Base-by-base conservation (phyloP, 2,888 invertebrate genomes). In the Hirudinaria manillensis region DNA sequence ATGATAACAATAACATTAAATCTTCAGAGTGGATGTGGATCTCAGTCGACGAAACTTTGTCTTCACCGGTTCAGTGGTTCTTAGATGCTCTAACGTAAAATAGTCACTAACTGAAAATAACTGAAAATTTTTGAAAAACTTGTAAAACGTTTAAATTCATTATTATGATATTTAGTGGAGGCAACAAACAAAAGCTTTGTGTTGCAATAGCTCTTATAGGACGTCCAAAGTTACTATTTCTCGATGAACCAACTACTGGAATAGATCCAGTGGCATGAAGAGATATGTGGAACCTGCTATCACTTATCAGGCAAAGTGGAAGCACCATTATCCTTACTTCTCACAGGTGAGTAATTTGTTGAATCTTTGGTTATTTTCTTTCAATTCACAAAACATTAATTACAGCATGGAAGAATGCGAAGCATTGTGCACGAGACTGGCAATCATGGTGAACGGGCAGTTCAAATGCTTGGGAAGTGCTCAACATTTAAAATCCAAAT, bases 231-330 rank as follows among this genome's bases (percentile, higher is more conserved):
- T n/a, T n/a, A n/a, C n/a, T n/a, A n/a, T n/a, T n/a, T n/a, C n/a
- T n/a, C n/a, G n/a, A n/a, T n/a, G n/a, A n/a, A n/a, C n/a, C n/a
- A n/a, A n/a, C 4, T 76, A 79, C 85, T n/a, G 75, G 91, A 67
- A 91, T 92, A 86, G 92, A 93, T 82, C 90, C 92, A 0, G 90
- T 90, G 0, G 91, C 92, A 2, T 89, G 92, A 81, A 88, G 93
- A 73, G 89, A 90, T 76, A 87, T 93, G 21, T 93, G 93, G 93
- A 77, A 91, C 80, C 90, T 90, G 19, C 88, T 93, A 38, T 88
- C 89, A 78, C 88, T 89, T 76, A 89, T 91, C 56, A 87, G 91
- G 66, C 89, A 89, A 76, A 86, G 88, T 1, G 92, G 92, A 0
- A 89, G 89, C 82, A 90, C 91, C 77, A 89, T 93, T 76, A 88